These are phyloP conservation scores for Mixornis gularis DNA, from an alignment of 2,113 vertebrate genomes.

Conservation along the genomic window DNA sequence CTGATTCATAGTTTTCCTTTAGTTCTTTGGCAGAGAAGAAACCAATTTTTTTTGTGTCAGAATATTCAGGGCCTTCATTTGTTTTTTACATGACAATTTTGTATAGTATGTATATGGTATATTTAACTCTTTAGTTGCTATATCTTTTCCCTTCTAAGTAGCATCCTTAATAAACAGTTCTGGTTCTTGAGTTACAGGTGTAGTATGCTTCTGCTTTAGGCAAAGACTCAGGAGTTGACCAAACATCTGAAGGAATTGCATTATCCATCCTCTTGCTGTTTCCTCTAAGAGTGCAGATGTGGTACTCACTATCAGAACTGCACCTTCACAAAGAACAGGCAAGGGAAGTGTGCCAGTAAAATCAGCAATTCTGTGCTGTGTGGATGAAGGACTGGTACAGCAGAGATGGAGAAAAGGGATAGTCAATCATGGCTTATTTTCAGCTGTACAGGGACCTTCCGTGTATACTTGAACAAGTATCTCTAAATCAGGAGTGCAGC, in stretches of 20 bases:
- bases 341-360: not conserved
- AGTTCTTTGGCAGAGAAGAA: not conserved
- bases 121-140: not conserved
- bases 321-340: not conserved
- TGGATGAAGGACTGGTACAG: not conserved
- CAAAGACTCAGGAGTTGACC: not conserved
- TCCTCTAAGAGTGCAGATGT: not conserved
- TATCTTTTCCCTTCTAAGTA: not conserved
- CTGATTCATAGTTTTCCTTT: not conserved
- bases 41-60: not conserved
- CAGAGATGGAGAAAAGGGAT: not conserved
- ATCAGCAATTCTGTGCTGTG: not conserved
- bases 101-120: not conserved
- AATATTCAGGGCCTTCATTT: not conserved
- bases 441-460: not conserved
- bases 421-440: not conserved
- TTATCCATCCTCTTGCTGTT: not conserved
- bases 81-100: not conserved
- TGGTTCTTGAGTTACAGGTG: not conserved
- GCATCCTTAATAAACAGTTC: not conserved
- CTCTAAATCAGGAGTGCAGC: not conserved
- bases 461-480: not conserved
- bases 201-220: not conserved
- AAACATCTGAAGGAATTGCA: not conserved
- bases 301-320: not conserved